Percentiles rank a stretch among this genome's conserved stretches.
Evolutionary conservation across 2,888 invertebrate species (phyloP).

Genomic region (Dicyrtoma fusca): DNA sequence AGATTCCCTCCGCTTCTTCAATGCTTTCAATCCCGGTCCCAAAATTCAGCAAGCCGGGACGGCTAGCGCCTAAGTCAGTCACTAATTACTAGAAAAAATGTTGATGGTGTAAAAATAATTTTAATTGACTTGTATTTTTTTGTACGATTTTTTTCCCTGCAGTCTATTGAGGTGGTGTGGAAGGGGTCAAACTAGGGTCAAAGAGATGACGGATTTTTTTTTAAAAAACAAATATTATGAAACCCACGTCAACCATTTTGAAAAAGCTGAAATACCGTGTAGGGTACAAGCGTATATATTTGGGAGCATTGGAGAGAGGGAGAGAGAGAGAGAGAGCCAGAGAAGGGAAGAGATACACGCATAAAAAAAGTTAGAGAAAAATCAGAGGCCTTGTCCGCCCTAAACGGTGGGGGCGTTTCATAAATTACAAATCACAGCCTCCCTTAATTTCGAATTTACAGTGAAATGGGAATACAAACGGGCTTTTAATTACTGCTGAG

Average conservation of each 20-base stretch:
- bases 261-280: slow-evolving; percentile 5
- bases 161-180: background rate
- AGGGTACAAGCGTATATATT: background rate
- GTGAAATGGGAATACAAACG: too few species aligned
- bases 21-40: too few species aligned
- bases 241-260: slow-evolving; percentile 33
- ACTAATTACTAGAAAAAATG: too few species aligned
- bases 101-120: too few species aligned
- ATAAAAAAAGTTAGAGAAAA: background rate
- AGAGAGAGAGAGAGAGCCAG: slow-evolving; percentile 20
- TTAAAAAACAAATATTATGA: slow-evolving; percentile 17
- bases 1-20: too few species aligned
- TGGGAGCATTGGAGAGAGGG: background rate
- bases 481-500: too few species aligned
- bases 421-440: background rate
- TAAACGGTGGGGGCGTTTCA: too few species aligned
- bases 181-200: background rate
- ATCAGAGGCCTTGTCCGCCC: background rate
- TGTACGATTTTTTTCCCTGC: too few species aligned
- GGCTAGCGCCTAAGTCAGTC: too few species aligned
- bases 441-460: too few species aligned
- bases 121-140: too few species aligned
- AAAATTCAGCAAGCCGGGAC: too few species aligned
- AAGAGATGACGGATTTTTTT: background rate
- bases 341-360: slow-evolving; percentile 3